phyloP scores from a whole-genome alignment of 2,797 vertebrate genomes.

The Lepidocolaptes lacrymiger region DNA sequence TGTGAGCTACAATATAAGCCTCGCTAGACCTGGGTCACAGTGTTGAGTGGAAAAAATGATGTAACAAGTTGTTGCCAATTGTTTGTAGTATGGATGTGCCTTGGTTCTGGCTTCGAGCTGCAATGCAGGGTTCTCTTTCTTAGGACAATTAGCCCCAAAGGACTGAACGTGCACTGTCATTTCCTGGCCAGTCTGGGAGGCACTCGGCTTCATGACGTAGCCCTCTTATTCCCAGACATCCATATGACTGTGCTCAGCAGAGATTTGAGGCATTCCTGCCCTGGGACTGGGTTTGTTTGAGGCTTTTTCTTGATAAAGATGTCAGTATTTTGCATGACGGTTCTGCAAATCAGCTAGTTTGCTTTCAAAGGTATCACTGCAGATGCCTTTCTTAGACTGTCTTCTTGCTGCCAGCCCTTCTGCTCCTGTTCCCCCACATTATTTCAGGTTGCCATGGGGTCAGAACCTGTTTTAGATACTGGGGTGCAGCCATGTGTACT shows the following conservation, averaged over 20 bases:
- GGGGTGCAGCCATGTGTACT: no score
- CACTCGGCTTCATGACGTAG: fast-evolving
- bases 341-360: neutral
- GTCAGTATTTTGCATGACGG: neutral
- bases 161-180: neutral
- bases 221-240: neutral
- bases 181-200: neutral
- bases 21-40: neutral
- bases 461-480: neutral
- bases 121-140: neutral
- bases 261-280: neutral
- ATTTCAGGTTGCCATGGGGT: neutral
- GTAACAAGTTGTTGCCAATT: neutral
- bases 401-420: neutral
- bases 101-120: neutral
- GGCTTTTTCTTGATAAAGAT: neutral
- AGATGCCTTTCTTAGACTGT: neutral
- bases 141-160: neutral
- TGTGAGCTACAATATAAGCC: neutral
- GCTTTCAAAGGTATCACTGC: neutral
- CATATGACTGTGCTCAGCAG: neutral
- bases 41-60: neutral
- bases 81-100: neutral
- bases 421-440: neutral
- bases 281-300: neutral